Evolutionary conservation across 2,113 vertebrate species (phyloP).

Genomic region (Eurystomus gularis): DNA sequence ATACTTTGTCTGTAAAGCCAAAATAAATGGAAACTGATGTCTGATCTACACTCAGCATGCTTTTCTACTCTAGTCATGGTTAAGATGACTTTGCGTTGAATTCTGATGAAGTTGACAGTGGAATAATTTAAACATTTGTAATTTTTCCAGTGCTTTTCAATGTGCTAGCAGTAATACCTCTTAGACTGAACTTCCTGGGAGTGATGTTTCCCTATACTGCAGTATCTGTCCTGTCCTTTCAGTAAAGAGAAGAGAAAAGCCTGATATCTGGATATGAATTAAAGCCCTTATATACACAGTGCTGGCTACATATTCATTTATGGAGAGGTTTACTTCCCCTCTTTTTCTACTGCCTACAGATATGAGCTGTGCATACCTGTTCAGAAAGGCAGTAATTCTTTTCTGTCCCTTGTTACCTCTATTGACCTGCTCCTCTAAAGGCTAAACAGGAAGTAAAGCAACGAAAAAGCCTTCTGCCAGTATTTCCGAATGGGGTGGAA

Average conservation of each 20-base stretch:
- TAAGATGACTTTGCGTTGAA: neutral
- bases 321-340: neutral
- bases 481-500: neutral
- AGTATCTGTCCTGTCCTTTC: neutral
- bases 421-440: neutral
- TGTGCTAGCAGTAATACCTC: neutral
- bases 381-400: neutral
- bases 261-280: neutral
- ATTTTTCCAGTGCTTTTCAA: neutral
- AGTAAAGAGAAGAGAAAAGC: neutral
- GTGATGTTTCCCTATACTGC: neutral
- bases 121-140: slow-evolving; percentile 40
- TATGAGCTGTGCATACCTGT: neutral
- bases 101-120: neutral
- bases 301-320: neutral
- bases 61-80: neutral
- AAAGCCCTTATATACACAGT: neutral
- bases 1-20: slow-evolving; percentile 39
- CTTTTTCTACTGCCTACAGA: neutral
- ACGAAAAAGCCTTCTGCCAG: neutral
- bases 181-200: neutral
- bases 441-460: neutral
- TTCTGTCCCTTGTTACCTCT: neutral
- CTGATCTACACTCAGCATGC: slow-evolving; percentile 4
- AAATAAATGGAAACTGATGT: slow-evolving; percentile 29